Conservation (phyloP, 2,797 vertebrate species). For the Lateolabrax maculatus region DNA sequence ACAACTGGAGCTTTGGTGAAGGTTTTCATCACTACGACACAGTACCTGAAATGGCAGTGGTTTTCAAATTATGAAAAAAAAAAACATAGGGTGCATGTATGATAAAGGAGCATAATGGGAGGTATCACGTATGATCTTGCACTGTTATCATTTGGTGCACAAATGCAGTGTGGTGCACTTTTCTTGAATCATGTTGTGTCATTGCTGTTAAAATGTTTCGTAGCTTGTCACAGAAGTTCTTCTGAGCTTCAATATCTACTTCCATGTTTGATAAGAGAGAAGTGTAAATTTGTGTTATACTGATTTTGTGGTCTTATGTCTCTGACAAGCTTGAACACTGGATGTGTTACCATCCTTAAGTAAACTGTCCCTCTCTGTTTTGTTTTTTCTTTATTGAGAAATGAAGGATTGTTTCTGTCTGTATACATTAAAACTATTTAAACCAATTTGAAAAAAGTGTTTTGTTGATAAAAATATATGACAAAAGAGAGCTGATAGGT, state of each 20-base stretch:
- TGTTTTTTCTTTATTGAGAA: constrained; percentile 48
- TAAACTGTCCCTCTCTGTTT: constrained; percentile 44
- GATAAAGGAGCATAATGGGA: constrained; percentile 32
- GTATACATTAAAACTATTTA: constrained; percentile 72
- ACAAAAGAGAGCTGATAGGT: constrained; percentile 44
- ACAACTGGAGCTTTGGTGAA: constrained; percentile 38
- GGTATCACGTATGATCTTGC: constrained; percentile 62
- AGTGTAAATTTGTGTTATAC: constrained; percentile 58
- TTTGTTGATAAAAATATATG: constrained; percentile 31
- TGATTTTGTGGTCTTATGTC: constrained; percentile 63
- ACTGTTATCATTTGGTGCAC: constrained; percentile 69
- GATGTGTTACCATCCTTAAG: constrained; percentile 46
- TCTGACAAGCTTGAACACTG: constrained; percentile 54
- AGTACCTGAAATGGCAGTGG: constrained; percentile 4
- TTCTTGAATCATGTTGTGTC: constrained; percentile 57
- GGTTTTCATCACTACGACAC: constrained; percentile 40
- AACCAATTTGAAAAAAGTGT: constrained; percentile 18
- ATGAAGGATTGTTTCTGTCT: constrained; percentile 52
- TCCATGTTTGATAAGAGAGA: constrained; percentile 65
- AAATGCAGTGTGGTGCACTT: constrained; percentile 65
- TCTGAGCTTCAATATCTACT: constrained; percentile 63
- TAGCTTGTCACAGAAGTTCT: constrained; percentile 63
- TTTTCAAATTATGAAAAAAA: constrained; percentile 21
- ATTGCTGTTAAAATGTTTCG: constrained; percentile 63
- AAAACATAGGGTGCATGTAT: constrained; percentile 44